These are phyloP conservation scores for Kuschelorhynchus macadamiae DNA, from an alignment of 2,888 invertebrate species.

Conservation along the genomic window DNA sequence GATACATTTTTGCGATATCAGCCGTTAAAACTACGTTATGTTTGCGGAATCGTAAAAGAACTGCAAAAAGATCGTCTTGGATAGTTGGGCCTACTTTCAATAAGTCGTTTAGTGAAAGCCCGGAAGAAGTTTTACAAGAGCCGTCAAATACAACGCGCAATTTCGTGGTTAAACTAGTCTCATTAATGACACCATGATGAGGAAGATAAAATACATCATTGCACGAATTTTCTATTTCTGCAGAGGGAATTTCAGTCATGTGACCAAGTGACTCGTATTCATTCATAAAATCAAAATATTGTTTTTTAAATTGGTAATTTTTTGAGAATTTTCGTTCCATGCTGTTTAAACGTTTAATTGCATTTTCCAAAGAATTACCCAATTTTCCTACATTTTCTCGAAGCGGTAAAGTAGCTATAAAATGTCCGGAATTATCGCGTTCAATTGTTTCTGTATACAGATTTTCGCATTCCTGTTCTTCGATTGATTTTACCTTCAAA, in stretches of 20 bases:
- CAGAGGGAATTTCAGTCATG: constrained; percentile 27
- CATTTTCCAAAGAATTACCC: constrained; percentile 26
- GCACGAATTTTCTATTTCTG: background rate
- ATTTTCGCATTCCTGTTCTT: constrained; percentile 32
- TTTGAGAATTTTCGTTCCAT: constrained; percentile 27
- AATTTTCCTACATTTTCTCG: constrained; percentile 14
- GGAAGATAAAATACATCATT: constrained; percentile 21
- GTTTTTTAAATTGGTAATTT: constrained; percentile 19
- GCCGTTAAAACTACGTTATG: constrained; percentile 1
- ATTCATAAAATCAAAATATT: constrained; percentile 28
- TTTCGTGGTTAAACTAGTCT: constrained; percentile 19
- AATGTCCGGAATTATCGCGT: constrained; percentile 17
- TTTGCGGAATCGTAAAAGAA: constrained; percentile 34
- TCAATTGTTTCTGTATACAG: constrained; percentile 5
- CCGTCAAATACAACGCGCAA: background rate
- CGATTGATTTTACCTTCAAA: constrained; percentile 5
- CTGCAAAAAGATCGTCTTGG: constrained; percentile 16
- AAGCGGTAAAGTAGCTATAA: constrained; percentile 21
- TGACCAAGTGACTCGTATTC: constrained; percentile 15
- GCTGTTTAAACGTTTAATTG: constrained; percentile 21
- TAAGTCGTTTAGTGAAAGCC: constrained; percentile 13
- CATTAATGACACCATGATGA: constrained; percentile 19
- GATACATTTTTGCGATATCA: constrained; percentile 25
- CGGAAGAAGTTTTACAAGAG: constrained; percentile 11
- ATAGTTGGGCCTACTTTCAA: constrained; percentile 17